Evolutionary conservation across 2,797 vertebrate genomes (phyloP), one percentile per base, ranked within the genome.

Genomic region (Decapterus maruadsi): DNA sequence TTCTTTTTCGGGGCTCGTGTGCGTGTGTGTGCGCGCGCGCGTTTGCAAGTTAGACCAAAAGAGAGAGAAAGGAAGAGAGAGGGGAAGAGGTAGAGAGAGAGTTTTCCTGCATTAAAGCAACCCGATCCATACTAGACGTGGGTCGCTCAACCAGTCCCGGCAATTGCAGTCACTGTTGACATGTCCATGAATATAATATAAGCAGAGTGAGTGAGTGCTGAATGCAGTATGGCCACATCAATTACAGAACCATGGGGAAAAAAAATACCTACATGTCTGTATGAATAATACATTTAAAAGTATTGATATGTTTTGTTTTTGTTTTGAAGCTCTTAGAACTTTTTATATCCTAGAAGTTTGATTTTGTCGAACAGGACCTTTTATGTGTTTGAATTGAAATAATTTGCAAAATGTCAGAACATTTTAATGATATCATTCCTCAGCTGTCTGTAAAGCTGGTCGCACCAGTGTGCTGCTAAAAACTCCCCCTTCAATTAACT

Each of bases 401-500:
- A 1, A 8, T 42, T 34, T n/a, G 5, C 14, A 45, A 38, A 56
- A 50, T 34, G 2, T 17, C n/a, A 63, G 48, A 45, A 14, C 19
- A 54, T 29, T 20, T 3, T 29, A 42, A 55, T 8, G 22, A 38
- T 8, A 38, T 40, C 34, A n/a, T 36, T 26, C 36, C 31, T 22
- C 54, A 57, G 16, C 8, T 45, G 42, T 34, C 14, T 43, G 34
- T 36, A 34, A 26, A 69, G 34, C 64, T 45, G 57, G 26, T 60
- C 46, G 72, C 65, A 55, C 7, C 64, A 68, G 50, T 34, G 64
- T 55, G 17, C 20, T 20, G 26, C 63, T 72, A 45, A 78, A 83
- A 88, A 77, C 75, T 53, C 64, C 68, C 77, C 70, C 50, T 68
- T 75, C 78, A 87, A 85, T 92, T 87, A 92, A 92, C 82, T 86